Conservation (phyloP, 2,888 invertebrate genomes). For the Agrilus mali region DNA sequence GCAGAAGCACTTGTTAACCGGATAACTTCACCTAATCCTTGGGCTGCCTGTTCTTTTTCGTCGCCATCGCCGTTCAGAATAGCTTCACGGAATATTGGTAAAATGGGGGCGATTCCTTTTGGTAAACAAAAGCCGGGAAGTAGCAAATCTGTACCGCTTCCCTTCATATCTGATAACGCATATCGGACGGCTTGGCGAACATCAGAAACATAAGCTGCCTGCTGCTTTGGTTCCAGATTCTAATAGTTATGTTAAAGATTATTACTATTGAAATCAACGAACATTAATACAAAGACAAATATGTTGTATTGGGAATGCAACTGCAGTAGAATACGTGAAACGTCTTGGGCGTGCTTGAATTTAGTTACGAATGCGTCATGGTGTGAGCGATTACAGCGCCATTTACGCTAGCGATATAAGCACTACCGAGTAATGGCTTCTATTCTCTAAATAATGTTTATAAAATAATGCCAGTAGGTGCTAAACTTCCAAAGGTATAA, state of each 20-base stretch:
- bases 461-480: no score
- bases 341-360: no score
- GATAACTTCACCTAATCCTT: conserved; percentile 72
- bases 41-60: conserved; percentile 89
- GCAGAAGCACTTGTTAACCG: conserved; percentile 74
- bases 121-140: conserved; percentile 89
- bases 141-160: conserved; percentile 41
- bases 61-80: conserved; percentile 91
- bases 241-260: conserved; percentile 19
- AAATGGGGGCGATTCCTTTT: conserved; percentile 79
- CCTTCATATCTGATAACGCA: conserved; percentile 75
- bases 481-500: no score
- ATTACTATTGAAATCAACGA: no score
- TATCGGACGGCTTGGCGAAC: conserved; percentile 87
- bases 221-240: conserved; percentile 72
- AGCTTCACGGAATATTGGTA: conserved; percentile 93
- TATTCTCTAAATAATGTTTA: no score
- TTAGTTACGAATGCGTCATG: no score
- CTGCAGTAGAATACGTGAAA: no score
- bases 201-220: conserved; percentile 76
- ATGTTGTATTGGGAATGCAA: neutral
- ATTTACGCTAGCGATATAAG: no score
- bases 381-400: no score
- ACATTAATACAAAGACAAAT: no score
- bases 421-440: no score